These are phyloP conservation scores for Microdon myrmicae DNA, from an alignment of 2,888 invertebrate species.

Conservation along the genomic window DNA sequence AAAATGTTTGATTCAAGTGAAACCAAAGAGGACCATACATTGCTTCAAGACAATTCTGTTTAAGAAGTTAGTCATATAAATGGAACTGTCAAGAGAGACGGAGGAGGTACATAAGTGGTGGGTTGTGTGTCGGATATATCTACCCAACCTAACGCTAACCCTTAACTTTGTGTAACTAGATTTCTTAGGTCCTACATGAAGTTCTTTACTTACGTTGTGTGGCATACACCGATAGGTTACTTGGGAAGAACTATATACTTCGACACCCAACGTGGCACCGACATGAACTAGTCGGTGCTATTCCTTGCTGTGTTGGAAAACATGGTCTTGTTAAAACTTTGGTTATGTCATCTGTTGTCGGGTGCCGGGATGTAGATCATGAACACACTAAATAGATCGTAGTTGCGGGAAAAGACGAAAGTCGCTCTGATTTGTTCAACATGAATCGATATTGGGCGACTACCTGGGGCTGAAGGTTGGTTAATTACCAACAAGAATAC, in stretches of 20 bases:
- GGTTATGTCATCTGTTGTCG: constrained; percentile 39
- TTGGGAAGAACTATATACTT: constrained; percentile 41
- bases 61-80: constrained; percentile 21
- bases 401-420: constrained; percentile 2
- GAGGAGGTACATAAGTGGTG: constrained; percentile 6
- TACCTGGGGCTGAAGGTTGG: constrained; percentile 26
- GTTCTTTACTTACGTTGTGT: constrained; percentile 22
- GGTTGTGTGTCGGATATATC: constrained; percentile 14
- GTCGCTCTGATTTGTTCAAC: constrained; percentile 19
- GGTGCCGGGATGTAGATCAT: constrained; percentile 1
- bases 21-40: too few relatives aligned
- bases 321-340: constrained; percentile 43
- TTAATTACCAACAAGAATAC: too few relatives aligned
- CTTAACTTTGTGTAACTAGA: too few relatives aligned
- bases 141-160: constrained; percentile 1
- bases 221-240: constrained; percentile 39
- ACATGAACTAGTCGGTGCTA: constrained; percentile 37
- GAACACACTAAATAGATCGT: too few relatives aligned
- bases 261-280: constrained; percentile 44
- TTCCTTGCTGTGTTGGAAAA: constrained; percentile 25
- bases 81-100: constrained; percentile 30
- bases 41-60: constrained; percentile 5
- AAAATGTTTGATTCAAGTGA: too few relatives aligned
- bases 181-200: constrained; percentile 22
- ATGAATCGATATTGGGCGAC: constrained; percentile 28